Percentiles rank a stretch among this genome's conserved stretches.
phyloP scores from a whole-genome alignment of 2,797 vertebrate genomes.

The Sebastes nivosus region DNA sequence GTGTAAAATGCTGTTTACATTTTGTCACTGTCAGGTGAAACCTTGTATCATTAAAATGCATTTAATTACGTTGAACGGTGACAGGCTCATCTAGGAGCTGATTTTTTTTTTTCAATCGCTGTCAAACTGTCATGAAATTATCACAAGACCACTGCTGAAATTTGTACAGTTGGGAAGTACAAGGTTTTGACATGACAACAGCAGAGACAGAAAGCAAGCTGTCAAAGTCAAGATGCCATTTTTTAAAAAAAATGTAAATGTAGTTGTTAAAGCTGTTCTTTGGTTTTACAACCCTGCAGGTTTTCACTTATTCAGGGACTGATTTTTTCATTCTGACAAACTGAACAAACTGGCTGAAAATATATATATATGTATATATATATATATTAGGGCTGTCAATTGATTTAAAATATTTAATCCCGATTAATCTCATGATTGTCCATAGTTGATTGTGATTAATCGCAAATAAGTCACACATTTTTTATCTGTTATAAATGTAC shows the following conservation, averaged over 20 bases:
- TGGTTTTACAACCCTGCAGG: not conserved
- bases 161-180: not conserved
- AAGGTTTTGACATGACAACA: not conserved
- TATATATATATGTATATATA: too few relatives aligned
- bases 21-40: not conserved
- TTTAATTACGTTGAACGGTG: not conserved
- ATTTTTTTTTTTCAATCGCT: not conserved
- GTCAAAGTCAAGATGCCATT: not conserved
- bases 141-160: not conserved
- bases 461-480: too few relatives aligned
- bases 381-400: too few relatives aligned
- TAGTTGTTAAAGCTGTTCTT: not conserved
- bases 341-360: not conserved
- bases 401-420: too few relatives aligned
- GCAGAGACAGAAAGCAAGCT: not conserved
- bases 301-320: not conserved
- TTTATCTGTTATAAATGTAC: too few relatives aligned
- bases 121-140: not conserved
- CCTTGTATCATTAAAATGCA: not conserved
- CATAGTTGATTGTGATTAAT: too few relatives aligned
- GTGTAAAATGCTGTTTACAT: not conserved
- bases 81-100: not conserved
- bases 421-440: too few relatives aligned
- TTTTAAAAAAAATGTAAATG: not conserved
- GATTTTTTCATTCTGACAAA: not conserved